These are phyloP conservation scores for Eurois occulta DNA, from an alignment of 2,888 invertebrate species.

Conservation along the genomic window DNA sequence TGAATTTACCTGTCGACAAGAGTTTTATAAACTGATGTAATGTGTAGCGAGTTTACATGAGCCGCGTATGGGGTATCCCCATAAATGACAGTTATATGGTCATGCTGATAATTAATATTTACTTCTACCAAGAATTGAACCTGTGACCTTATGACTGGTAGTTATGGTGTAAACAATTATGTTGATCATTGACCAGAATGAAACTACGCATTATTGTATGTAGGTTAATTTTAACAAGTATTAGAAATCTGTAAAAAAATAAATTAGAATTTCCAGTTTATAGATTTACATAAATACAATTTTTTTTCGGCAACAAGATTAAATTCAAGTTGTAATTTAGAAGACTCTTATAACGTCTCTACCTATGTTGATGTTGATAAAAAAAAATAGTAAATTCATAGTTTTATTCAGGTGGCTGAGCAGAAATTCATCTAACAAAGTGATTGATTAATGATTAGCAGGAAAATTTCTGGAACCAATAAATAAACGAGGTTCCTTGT, in stretches of 20 bases:
- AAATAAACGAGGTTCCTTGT: background rate
- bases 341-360: background rate
- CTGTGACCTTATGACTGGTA: background rate
- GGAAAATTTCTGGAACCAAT: background rate
- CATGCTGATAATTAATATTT: too few relatives aligned
- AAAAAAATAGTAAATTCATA: background rate
- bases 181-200: background rate
- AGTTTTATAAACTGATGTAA: conserved; percentile 46
- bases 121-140: conserved; percentile 4
- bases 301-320: background rate
- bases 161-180: background rate
- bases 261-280: conserved; percentile 14
- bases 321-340: background rate
- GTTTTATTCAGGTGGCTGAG: background rate
- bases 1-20: background rate
- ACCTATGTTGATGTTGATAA: too few relatives aligned
- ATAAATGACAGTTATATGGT: background rate
- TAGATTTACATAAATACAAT: background rate
- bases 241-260: background rate
- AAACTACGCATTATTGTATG: conserved; percentile 8
- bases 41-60: conserved; percentile 34
- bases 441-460: conserved; percentile 10
- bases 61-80: conserved; percentile 1
- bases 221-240: conserved; percentile 6
- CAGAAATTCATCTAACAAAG: background rate